Evolutionary conservation across 2,113 vertebrate genomes (phyloP).

Genomic region (Salminus brasiliensis): DNA sequence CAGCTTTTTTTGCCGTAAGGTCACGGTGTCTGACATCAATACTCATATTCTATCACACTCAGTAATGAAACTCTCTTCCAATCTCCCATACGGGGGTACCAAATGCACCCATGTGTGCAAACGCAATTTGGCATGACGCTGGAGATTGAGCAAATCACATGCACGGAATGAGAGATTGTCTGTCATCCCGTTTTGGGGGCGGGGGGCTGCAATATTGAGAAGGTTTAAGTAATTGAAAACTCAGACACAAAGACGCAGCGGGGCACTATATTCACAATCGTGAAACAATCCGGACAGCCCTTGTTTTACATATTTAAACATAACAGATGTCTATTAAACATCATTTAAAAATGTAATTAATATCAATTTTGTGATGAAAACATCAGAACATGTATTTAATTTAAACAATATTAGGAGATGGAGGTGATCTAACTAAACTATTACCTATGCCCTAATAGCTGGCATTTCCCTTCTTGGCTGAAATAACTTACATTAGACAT

Average conservation of each 20-base stretch:
- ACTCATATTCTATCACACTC: slow-evolving; percentile 41
- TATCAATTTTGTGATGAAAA: too few relatives aligned
- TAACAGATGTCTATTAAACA: too few relatives aligned
- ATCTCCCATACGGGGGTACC: slow-evolving; percentile 20
- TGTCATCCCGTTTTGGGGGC: not conserved
- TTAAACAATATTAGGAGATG: too few relatives aligned
- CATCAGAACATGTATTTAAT: too few relatives aligned
- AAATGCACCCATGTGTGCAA: slow-evolving; percentile 45
- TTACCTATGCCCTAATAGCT: too few relatives aligned
- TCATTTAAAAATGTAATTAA: too few relatives aligned
- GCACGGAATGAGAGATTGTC: slow-evolving; percentile 17
- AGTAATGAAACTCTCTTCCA: slow-evolving; percentile 29
- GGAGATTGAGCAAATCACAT: slow-evolving; percentile 27
- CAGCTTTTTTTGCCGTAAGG: slow-evolving; percentile 25
- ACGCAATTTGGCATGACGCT: slow-evolving; percentile 38
- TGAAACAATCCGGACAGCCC: too few relatives aligned
- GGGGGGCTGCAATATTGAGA: not conserved
- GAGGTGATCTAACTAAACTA: too few relatives aligned
- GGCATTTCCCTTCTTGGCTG: too few relatives aligned
- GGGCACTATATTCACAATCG: not conserved
- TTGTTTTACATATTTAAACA: too few relatives aligned
- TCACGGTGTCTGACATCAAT: slow-evolving; percentile 17
- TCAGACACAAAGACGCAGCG: not conserved
- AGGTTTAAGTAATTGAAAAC: slow-evolving; percentile 12
- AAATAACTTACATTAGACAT: too few relatives aligned